These are phyloP conservation scores for Phylloscopus trochiloides DNA, from an alignment of 2,113 vertebrate genomes.

Conservation along the genomic window DNA sequence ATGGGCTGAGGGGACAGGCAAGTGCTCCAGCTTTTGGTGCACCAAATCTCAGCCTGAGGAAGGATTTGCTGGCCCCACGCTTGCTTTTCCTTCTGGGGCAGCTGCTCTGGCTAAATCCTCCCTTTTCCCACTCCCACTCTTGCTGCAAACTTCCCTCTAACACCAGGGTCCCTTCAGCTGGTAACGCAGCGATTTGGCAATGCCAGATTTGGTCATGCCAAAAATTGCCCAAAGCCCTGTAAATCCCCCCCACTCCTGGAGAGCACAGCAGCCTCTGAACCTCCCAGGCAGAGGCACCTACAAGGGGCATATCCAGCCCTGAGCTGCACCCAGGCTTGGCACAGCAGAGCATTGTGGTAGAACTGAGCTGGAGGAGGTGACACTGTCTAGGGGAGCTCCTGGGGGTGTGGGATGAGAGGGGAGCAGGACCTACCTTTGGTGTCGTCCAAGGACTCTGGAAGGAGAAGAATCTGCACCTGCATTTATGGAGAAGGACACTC, in stretches of 20 bases:
- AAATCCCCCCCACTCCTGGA: accelerated
- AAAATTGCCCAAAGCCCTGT: neutral
- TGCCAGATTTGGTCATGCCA: neutral
- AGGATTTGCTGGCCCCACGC: neutral
- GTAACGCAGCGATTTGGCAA: accelerated
- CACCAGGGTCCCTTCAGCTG: accelerated
- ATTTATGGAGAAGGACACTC: neutral
- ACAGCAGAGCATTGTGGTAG: accelerated
- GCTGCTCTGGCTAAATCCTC: neutral
- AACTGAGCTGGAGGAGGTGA: neutral
- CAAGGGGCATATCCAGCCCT: accelerated
- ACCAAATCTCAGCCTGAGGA: accelerated
- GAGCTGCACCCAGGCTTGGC: neutral
- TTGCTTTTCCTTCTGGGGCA: neutral
- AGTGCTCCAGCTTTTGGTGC: neutral
- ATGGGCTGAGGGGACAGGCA: accelerated
- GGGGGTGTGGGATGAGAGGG: accelerated
- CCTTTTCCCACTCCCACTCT: neutral
- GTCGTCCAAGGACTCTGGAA: neutral
- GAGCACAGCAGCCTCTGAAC: neutral
- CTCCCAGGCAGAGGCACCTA: neutral
- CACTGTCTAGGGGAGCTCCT: neutral
- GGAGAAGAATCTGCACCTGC: neutral
- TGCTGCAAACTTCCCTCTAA: accelerated
- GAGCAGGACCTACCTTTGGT: neutral